phyloP scores from a whole-genome alignment of 2,888 invertebrate species.

The Sisyra nigra region DNA sequence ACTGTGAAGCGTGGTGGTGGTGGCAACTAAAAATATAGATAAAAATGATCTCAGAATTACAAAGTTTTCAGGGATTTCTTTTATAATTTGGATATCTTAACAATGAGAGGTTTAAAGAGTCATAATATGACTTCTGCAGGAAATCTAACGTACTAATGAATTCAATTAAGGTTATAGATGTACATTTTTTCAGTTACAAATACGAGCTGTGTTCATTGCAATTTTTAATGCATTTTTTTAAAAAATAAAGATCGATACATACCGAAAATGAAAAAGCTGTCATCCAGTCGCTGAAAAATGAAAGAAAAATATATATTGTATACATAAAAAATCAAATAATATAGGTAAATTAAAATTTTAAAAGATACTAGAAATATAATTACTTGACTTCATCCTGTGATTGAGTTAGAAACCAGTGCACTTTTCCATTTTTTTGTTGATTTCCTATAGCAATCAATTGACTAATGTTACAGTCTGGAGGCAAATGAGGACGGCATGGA shows the following conservation, averaged over 20 bases:
- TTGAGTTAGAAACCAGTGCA: conserved; percentile 69
- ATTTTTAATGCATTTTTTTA: too few species aligned
- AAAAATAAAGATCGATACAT: too few species aligned
- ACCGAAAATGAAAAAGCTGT: conserved; percentile 65
- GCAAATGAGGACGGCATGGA: conserved; percentile 54
- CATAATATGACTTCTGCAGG: neutral
- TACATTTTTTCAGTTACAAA: too few species aligned
- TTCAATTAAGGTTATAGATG: too few species aligned
- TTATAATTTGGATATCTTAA: neutral
- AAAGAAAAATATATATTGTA: too few species aligned
- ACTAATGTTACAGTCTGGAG: conserved; percentile 48
- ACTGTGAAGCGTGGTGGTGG: conserved; percentile 58
- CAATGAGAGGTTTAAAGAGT: neutral
- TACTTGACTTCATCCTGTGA: conserved; percentile 65
- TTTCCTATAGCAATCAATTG: conserved; percentile 66
- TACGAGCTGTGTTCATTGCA: too few species aligned
- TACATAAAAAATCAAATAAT: conserved; percentile 12
- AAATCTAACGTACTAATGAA: neutral
- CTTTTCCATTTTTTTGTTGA: conserved; percentile 46
- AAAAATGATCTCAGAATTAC: too few species aligned
- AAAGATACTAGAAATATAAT: conserved; percentile 14
- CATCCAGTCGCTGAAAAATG: conserved; percentile 57
- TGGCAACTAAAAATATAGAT: conserved; percentile 35
- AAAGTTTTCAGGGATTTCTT: too few species aligned
- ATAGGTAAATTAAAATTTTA: neutral